Conservation (phyloP, 2,888 invertebrate genomes). For the Chouioia cunea region DNA sequence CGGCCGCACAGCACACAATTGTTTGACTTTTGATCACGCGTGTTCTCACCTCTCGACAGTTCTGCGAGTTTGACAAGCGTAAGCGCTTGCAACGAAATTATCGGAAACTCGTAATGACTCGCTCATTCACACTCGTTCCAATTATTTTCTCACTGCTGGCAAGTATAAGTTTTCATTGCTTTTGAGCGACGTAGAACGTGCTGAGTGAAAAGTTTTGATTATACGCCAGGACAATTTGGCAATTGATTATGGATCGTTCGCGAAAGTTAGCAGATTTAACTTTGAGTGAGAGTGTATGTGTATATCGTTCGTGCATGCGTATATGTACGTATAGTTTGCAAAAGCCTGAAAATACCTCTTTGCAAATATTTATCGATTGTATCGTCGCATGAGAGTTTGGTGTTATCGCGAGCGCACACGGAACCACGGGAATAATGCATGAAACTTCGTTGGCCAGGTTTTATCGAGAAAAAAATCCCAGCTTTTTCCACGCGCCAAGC, state of each 20-base stretch:
- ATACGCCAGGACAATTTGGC: background rate
- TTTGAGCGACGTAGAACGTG: background rate
- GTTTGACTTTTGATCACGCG: constrained; percentile 42
- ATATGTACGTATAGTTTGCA: background rate
- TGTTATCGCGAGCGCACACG: background rate
- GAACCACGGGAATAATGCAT: no score
- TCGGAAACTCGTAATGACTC: constrained; percentile 35
- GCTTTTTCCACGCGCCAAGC: no score
- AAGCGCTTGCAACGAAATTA: constrained; percentile 29
- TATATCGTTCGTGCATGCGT: constrained; percentile 7
- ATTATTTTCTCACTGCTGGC: background rate
- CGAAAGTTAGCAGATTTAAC: no score
- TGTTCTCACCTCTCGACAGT: background rate
- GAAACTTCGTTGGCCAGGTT: no score
- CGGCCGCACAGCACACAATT: background rate
- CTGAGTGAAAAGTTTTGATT: constrained; percentile 31
- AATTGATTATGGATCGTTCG: no score
- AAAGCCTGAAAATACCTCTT: background rate
- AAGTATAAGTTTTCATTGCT: background rate
- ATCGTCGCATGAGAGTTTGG: background rate
- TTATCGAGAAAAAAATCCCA: no score
- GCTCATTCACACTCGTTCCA: background rate
- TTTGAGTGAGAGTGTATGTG: no score
- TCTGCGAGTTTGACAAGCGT: constrained; percentile 9
- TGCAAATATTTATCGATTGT: constrained; percentile 3